A percentile compares a stretch with the other conserved stretches of the same genome.
Evolutionary conservation across 2,888 invertebrate genomes (phyloP).

Genomic region (Stramonita haemastoma): DNA sequence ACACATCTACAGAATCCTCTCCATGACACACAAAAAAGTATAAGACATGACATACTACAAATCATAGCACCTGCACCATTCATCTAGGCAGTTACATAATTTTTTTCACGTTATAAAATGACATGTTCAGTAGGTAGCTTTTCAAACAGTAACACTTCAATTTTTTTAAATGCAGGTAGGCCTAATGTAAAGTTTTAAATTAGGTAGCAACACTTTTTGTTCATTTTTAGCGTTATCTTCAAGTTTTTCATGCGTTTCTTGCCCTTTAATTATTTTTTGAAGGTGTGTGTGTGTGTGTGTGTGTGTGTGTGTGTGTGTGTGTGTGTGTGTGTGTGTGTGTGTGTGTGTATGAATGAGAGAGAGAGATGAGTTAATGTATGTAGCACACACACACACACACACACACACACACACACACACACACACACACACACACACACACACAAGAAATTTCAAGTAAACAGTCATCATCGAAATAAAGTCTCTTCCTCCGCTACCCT

Average conservation of each 20-base stretch:
- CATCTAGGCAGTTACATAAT: too few species aligned
- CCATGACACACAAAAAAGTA: too few species aligned
- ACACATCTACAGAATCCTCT: too few species aligned
- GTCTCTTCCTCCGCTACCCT: too few species aligned
- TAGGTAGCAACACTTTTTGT: too few species aligned
- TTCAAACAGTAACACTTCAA: not conserved
- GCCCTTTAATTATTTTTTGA: not conserved
- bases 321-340: not conserved
- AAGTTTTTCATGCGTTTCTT: not conserved
- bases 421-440: not conserved
- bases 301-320: not conserved
- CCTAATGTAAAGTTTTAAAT: too few species aligned
- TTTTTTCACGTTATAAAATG: not conserved
- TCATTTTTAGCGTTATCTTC: not conserved
- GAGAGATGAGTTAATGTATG: too few species aligned
- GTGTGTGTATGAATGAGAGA: not conserved
- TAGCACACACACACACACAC: too few species aligned
- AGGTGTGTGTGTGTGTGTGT: not conserved
- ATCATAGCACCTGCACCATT: too few species aligned
- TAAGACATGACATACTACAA: too few species aligned
- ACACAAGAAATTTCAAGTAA: too few species aligned
- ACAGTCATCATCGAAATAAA: too few species aligned
- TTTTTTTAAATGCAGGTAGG: not conserved
- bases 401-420: not conserved
- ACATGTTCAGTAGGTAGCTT: not conserved